phyloP scores from a whole-genome alignment of 2,113 vertebrate genomes.

The Channa maculata region DNA sequence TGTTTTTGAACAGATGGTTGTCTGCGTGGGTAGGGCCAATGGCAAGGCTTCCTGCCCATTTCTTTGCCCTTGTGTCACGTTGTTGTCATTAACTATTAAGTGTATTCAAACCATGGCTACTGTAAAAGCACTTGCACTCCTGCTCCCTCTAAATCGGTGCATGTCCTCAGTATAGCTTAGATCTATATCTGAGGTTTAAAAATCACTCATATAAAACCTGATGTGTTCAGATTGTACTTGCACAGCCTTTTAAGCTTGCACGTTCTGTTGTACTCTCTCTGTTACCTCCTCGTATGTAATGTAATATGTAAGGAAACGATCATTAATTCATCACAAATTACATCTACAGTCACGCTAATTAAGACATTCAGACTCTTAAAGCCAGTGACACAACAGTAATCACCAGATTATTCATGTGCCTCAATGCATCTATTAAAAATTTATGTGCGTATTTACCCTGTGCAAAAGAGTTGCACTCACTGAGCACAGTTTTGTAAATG shows the following conservation, averaged over 20 bases:
- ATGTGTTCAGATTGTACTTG: background rate
- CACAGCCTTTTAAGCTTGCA: background rate
- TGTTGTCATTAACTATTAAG: conserved; percentile 47
- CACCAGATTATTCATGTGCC: conserved; percentile 3
- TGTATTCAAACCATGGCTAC: conserved; percentile 24
- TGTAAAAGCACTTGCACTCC: background rate
- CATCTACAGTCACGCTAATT: background rate
- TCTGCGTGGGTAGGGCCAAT: conserved; percentile 34
- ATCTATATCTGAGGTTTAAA: background rate
- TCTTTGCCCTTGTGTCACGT: conserved; percentile 46
- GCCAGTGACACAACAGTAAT: background rate
- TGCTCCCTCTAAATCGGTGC: background rate
- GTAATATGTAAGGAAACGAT: background rate
- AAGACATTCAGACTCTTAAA: background rate
- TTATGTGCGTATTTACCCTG: conserved; percentile 16
- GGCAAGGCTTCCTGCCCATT: conserved; percentile 50
- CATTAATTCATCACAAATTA: conserved; percentile 2
- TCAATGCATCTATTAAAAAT: conserved; percentile 9
- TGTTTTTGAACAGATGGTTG: conserved; percentile 68
- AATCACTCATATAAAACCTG: background rate
- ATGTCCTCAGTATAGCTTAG: background rate
- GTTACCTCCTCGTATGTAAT: background rate
- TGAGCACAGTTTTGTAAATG: conserved; percentile 17
- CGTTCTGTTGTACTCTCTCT: background rate
- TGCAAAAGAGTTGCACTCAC: background rate